Conservation (phyloP, 2,888 invertebrate species). For the Cataglyphis cursor region DNA sequence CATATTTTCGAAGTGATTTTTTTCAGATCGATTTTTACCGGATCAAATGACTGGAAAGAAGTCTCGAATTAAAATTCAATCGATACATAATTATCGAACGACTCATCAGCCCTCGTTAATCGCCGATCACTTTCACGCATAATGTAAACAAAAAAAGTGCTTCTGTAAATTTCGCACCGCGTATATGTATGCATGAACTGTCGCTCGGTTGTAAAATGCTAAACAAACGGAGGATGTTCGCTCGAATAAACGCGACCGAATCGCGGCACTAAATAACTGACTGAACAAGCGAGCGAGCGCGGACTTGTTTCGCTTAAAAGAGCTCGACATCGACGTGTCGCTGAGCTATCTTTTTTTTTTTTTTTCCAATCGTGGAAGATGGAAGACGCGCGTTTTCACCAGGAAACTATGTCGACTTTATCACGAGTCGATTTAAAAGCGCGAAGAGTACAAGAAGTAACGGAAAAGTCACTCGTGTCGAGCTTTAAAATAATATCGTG, state of each 20-base stretch:
- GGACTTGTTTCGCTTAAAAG: constrained; percentile 66
- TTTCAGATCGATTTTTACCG: not conserved
- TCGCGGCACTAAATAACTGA: constrained; percentile 80
- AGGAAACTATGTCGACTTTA: not conserved
- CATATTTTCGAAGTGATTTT: constrained; percentile 12
- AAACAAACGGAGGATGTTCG: constrained; percentile 82
- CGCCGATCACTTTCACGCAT: constrained; percentile 60
- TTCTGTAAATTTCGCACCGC: constrained; percentile 67
- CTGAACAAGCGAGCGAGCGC: constrained; percentile 64
- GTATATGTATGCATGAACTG: constrained; percentile 59
- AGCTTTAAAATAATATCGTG: constrained; percentile 2
- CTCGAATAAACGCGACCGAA: constrained; percentile 79
- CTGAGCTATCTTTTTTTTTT: not conserved
- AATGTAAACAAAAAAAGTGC: constrained; percentile 61
- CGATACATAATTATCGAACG: constrained; percentile 27
- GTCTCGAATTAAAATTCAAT: constrained; percentile 36
- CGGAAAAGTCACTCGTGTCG: not conserved
- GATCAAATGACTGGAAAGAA: not conserved
- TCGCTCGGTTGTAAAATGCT: constrained; percentile 81
- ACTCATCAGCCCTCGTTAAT: constrained; percentile 52
- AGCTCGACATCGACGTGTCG: constrained; percentile 62
- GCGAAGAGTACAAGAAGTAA: not conserved
- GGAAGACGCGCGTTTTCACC: not conserved
- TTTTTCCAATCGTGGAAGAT: not conserved
- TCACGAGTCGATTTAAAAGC: not conserved